Base-by-base conservation (phyloP, 2,888 invertebrate species). In the Bibio marci region DNA sequence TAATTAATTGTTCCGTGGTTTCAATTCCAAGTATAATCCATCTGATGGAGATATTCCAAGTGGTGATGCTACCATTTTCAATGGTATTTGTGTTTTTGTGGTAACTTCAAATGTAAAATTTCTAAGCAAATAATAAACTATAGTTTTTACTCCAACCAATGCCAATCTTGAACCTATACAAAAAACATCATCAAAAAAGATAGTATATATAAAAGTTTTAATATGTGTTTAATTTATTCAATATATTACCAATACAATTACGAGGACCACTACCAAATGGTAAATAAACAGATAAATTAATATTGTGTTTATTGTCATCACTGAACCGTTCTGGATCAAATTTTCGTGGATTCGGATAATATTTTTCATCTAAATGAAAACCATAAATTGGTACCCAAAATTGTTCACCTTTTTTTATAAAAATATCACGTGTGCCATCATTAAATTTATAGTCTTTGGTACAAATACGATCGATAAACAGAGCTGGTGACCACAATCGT, bases 241-340 rank as follows among this genome's bases (percentile, higher is more conserved):
- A 22, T 8, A 6, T 22, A 4, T 22, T 22, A 22, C 22, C 22
- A 6, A 22, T 22, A 37, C 60, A 63, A 40, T 50, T 53, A 27
- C 58, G 48, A 1, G 56, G 59, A 1, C 60, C 62, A 1, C 49
- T 26, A 4, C 62, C 62, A 41, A 64, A 62, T 0, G 62, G 56
- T 3, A 59, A 11, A 39, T 53, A 63, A 1, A 50, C 45, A 22
- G 47, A 48, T 2, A 52, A 51, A 36, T 50, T 46, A n/a, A 56
- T 48, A 4, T 50, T 49, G 6, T 45, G 43, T 37, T 55, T 57
- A 15, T 53, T 54, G 30, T 55, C 54, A 0, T 52, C 50, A 11
- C 50, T 43, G 41, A 63, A 63, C 10, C 64, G 49, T 2, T 63
- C 59, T 0, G 64, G 64, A 40, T 59, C 47, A 41, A 65, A 65